Percentiles rank a stretch among this genome's conserved stretches.
Evolutionary conservation across 1,140 invertebrate genomes (phyloP).

Genomic region (Halyomorpha halys): DNA sequence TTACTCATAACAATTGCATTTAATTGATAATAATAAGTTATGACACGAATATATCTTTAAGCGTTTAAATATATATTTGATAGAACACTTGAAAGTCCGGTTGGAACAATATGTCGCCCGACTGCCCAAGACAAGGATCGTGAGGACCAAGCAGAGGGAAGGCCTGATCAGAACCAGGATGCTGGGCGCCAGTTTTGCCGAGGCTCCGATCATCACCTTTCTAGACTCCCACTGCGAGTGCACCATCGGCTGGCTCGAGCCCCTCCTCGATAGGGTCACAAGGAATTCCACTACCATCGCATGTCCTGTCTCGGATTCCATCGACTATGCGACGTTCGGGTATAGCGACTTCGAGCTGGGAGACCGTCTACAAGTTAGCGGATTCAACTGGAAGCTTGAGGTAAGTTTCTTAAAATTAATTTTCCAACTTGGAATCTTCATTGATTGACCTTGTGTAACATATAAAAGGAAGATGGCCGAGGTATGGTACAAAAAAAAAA

Average conservation of each 20-base stretch:
- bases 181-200: constrained; percentile 72
- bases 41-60: too few species aligned
- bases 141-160: constrained; percentile 74
- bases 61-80: constrained; percentile 30
- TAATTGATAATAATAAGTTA: too few species aligned
- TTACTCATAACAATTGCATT: too few species aligned
- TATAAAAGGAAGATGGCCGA: too few species aligned
- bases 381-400: constrained; percentile 94
- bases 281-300: constrained; percentile 78
- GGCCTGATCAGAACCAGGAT: constrained; percentile 88
- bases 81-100: constrained; percentile 82
- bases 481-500: too few species aligned
- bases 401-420: constrained; percentile 33
- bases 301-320: constrained; percentile 86
- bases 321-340: constrained; percentile 81
- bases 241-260: constrained; percentile 78
- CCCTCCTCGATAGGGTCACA: constrained; percentile 85
- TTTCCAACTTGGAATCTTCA: too few species aligned
- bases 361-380: constrained; percentile 74
- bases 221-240: constrained; percentile 97
- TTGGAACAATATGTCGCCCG: constrained; percentile 85
- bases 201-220: constrained; percentile 84
- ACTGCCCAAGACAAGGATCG: constrained; percentile 80
- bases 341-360: constrained; percentile 77
- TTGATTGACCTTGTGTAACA: too few species aligned